Base-by-base conservation (phyloP, 2,113 vertebrate species). In the Pelobates fuscus region DNA sequence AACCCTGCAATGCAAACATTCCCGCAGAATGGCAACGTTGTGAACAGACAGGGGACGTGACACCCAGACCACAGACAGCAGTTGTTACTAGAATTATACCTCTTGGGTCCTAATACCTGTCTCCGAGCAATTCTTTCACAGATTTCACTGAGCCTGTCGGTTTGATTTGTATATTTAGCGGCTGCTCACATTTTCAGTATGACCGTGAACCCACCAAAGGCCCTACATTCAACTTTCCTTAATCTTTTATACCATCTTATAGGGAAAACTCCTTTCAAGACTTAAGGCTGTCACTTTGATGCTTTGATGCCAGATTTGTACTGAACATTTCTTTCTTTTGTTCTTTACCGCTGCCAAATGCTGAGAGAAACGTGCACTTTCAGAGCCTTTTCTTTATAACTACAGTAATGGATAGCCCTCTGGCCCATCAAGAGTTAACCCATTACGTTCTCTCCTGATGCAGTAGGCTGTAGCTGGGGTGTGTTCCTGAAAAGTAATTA, bases 231-330 rank as follows among this genome's bases (percentile, higher is more conserved):
- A 55, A 2, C 5, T 23, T 55, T 55, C 21, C 20, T 20, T 23
- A 21, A 23, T 55, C 52, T 23, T 55, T 23, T 11, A 55, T 8
- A 21, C 52, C 21, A 20, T 55, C 5, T 20, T 55, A 3, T 17
- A 2, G 5, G n/a, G 12, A 55, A 17, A 17, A 55, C 21, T 8
- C 17, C 52, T 21, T 55, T 20, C 30, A 46, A 61, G 57, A 62
- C 44, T 8, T 71, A 8, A 29, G 5, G 10, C 15, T 71, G 37
- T 71, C 58, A 71, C 57, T 71, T 61, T 44, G 18, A 61, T 61
- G 54, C 23, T 41, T 58, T 60, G 27, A 17, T 29, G 23, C 17
- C 20, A 4, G 20, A 55, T 55, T 2, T 21, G 6, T 23, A 8
- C 52, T 20, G 55, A 70, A 43, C 17, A 32, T 59, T 58, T 70